Conservation (phyloP, 64 coral and sea anemone genomes). For the Anthopleura sola region DNA sequence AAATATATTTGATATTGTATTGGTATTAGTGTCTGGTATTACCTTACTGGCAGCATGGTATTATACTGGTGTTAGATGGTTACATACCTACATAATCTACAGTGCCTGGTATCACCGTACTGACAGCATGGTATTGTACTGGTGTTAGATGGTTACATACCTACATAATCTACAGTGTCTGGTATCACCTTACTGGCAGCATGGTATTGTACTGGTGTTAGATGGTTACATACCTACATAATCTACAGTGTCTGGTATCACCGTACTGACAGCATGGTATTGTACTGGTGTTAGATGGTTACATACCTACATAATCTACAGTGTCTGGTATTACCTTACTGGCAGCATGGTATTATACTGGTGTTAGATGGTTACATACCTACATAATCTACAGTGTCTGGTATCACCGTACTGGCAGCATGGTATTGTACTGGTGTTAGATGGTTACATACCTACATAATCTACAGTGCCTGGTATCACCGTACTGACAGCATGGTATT, state of each 20-base stretch:
- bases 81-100: conserved; percentile 21
- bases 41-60: not conserved
- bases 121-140: not conserved
- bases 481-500: conserved; percentile 71
- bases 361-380: too few species aligned
- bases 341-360: conserved; percentile 26
- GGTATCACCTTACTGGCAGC: conserved; percentile 73
- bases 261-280: conserved; percentile 64
- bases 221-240: conserved; percentile 55
- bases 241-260: conserved; percentile 56
- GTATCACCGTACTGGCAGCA: conserved; percentile 74
- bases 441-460: too few species aligned
- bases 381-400: too few species aligned
- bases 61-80: too few species aligned
- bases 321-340: conserved; percentile 63
- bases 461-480: conserved; percentile 56
- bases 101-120: not conserved
- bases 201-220: not conserved
- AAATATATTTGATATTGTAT: too few species aligned
- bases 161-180: conserved; percentile 11
- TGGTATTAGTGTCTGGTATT: too few species aligned
- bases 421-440: conserved; percentile 36
- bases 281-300: not conserved
- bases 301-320: conserved; percentile 66
- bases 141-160: not conserved